These are phyloP conservation scores for Tachyglossus aculeatus DNA, from an alignment of 2,797 vertebrate genomes.

Conservation along the genomic window DNA sequence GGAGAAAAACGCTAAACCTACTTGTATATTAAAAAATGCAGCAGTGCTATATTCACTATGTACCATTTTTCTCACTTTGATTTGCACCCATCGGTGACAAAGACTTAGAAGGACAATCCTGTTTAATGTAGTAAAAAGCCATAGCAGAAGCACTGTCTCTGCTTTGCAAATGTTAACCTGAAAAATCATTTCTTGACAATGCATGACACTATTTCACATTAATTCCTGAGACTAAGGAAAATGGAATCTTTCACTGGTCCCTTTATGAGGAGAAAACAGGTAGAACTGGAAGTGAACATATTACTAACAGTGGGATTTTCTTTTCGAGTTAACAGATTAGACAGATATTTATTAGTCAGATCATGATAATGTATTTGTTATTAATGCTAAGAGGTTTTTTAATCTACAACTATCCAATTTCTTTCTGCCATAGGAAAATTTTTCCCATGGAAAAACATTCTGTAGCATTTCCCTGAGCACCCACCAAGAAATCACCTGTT, in stretches of 20 bases:
- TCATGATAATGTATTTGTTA: too few species aligned
- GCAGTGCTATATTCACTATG: constrained; percentile 71
- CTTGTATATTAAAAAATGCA: constrained; percentile 77
- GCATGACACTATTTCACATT: constrained; percentile 62
- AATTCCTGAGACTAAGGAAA: constrained; percentile 65
- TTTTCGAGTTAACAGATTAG: constrained; percentile 50
- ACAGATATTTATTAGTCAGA: too few species aligned
- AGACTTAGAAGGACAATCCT: constrained; percentile 70
- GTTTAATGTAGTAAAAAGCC: constrained; percentile 66
- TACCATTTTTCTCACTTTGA: constrained; percentile 68
- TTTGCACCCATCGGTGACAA: constrained; percentile 67
- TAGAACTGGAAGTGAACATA: constrained; percentile 62
- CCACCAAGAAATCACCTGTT: too few species aligned
- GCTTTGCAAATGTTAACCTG: constrained; percentile 67
- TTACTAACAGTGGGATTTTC: constrained; percentile 44
- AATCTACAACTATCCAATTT: constrained; percentile 63
- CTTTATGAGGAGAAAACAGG: constrained; percentile 54
- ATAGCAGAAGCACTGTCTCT: constrained; percentile 56
- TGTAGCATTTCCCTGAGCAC: too few species aligned
- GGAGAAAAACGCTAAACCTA: constrained; percentile 73
- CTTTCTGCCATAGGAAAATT: constrained; percentile 54
- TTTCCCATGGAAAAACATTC: constrained; percentile 44
- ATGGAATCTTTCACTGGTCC: constrained; percentile 62
- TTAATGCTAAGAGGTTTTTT: too few species aligned
- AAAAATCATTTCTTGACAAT: constrained; percentile 71